phyloP scores from a whole-genome alignment of 2,113 vertebrate species.

The Corythoichthys haematopterus region DNA sequence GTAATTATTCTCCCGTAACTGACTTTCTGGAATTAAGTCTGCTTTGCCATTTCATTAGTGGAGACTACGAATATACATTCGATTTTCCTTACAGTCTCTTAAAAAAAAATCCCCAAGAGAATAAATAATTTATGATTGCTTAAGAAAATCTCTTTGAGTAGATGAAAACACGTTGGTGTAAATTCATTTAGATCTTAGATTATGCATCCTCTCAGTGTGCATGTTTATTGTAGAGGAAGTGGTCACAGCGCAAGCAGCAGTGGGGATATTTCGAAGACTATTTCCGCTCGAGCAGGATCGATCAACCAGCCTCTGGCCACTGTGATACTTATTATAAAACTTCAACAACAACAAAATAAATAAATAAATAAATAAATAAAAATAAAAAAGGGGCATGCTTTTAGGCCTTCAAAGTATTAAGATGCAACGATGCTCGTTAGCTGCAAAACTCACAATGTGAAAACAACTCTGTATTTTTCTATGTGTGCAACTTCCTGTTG shows the following conservation, averaged over 20 bases:
- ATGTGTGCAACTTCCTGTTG: slow-evolving; percentile 34
- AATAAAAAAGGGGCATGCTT: slow-evolving; percentile 9
- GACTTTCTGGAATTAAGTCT: too few relatives aligned
- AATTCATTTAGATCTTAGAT: not conserved
- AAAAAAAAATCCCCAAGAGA: not conserved
- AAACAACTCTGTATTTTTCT: slow-evolving; percentile 7
- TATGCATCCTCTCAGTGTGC: not conserved
- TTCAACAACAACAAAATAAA: too few relatives aligned
- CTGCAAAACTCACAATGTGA: slow-evolving; percentile 1
- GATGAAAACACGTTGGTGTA: not conserved
- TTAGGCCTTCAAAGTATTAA: slow-evolving; percentile 12
- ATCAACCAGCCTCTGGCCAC: slow-evolving; percentile 22
- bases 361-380: too few relatives aligned
- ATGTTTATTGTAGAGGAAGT: slow-evolving; percentile 28
- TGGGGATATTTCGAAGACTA: slow-evolving; percentile 9
- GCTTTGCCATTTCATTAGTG: slow-evolving; percentile 29
- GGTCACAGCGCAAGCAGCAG: slow-evolving; percentile 14
- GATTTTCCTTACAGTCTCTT: not conserved
- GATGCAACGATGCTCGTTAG: slow-evolving; percentile 16
- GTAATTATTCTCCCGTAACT: not conserved
- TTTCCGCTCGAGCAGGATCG: slow-evolving; percentile 13
- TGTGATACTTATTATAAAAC: not conserved
- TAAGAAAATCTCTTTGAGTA: not conserved
- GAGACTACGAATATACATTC: not conserved
- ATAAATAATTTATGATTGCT: not conserved